phyloP scores from a whole-genome alignment of 2,113 vertebrate species.

The Gallinago media region DNA sequence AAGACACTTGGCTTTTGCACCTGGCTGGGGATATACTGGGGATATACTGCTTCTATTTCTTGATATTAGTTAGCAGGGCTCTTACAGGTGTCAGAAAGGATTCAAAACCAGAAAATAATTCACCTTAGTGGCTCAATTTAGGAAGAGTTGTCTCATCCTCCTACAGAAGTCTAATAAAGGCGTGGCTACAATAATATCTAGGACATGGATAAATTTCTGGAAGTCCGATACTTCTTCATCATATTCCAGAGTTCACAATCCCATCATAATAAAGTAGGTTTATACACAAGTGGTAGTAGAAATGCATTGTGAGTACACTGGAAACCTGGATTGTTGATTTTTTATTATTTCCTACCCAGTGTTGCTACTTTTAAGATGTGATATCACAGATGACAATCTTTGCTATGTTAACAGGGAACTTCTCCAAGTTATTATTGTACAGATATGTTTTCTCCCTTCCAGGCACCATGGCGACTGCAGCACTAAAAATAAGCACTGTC shows the following conservation, averaged over 20 bases:
- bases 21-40: neutral
- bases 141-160: neutral
- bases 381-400: neutral
- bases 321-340: neutral
- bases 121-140: neutral
- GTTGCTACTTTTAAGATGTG: neutral
- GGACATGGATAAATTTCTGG: neutral
- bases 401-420: neutral
- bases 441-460: neutral
- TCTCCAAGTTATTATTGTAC: neutral
- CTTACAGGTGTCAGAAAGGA: neutral
- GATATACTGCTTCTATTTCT: neutral
- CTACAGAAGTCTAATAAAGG: neutral
- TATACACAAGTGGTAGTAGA: neutral
- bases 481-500: conserved; percentile 37
- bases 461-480: neutral
- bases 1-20: neutral
- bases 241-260: neutral
- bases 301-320: neutral
- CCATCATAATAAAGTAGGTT: neutral
- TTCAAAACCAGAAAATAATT: neutral
- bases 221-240: neutral
- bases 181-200: neutral
- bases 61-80: neutral
- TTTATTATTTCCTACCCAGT: neutral